A percentile compares a stretch with the other conserved stretches of the same genome.
Conservation (phyloP, 2,888 invertebrate genomes). For the Eubasilissa splendida region DNA sequence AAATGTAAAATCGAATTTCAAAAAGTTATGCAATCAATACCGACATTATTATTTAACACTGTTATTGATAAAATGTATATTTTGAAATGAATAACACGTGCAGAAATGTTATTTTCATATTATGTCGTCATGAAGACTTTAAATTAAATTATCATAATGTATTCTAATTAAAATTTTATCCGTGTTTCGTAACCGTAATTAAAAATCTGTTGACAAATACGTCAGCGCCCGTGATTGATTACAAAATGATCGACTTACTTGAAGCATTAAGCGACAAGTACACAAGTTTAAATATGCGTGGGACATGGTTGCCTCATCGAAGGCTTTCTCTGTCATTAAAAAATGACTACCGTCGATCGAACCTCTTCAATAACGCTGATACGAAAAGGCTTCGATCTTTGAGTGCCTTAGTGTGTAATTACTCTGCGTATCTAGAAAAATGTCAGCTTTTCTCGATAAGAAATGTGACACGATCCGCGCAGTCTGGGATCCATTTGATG, state of each 20-base stretch:
- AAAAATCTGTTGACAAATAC: slow-evolving; percentile 27
- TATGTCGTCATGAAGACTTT: no score
- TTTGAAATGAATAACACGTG: no score
- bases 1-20: no score
- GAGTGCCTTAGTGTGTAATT: slow-evolving; percentile 36
- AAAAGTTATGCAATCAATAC: no score
- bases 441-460: slow-evolving; percentile 4
- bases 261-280: neutral
- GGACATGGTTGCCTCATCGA: slow-evolving; percentile 10
- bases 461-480: neutral
- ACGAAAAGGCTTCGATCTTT: slow-evolving; percentile 10
- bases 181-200: neutral
- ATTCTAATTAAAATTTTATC: slow-evolving; percentile 19
- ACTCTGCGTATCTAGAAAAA: slow-evolving; percentile 10
- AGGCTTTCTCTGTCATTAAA: slow-evolving; percentile 39
- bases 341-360: slow-evolving; percentile 21
- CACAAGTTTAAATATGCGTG: slow-evolving; percentile 24
- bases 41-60: no score
- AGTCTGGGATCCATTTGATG: neutral
- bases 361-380: slow-evolving; percentile 32
- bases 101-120: no score
- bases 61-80: no score
- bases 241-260: slow-evolving; percentile 5
- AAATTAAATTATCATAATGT: neutral
- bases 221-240: slow-evolving; percentile 13